Base-by-base conservation (phyloP, 2,797 vertebrate species). In the Macroramphosus scolopax region DNA sequence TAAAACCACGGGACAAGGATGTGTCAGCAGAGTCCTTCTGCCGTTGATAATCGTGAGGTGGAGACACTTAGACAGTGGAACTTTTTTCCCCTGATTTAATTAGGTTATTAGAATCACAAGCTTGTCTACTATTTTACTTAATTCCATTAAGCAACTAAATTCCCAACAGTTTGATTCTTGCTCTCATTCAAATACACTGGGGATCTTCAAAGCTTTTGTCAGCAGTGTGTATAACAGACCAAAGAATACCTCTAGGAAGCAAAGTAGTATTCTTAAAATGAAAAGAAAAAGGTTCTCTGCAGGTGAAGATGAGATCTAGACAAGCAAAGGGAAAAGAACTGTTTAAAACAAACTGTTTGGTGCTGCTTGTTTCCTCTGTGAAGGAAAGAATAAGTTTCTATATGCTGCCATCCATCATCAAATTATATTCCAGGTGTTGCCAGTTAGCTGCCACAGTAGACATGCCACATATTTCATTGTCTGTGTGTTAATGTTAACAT, bases 81-180 rank as follows among this genome's bases (percentile, higher is more conserved):
- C 36, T 28, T 47, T 56, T 20, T n/a, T n/a, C n/a, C 16, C 31
- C 7, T 82, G 44, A 82, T 81, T 62, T 41, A 8, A 82, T 83
- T 73, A 75, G 7, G 16, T 75, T 64, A 78, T 79, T 73, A 51
- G 68, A 49, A 57, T 81, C 78, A 74, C 71, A 79, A 70, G 82
- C 17, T 55, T 49, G 20, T 32, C 14, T 35, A 7, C 38, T 67
- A 55, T 67, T 70, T 37, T 2, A 20, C 42, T 54, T 57, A 42
- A 55, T 48, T 37, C 36, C 14, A 55, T 38, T 26, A 57, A 53
- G 15, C 16, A 45, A 38, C 10, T 5, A 4, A 24, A 26, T 34
- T 4, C 8, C 40, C 18, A 7, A 33, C 22, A 51, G 45, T 15
- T 48, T 35, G 10, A 47, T 2, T 16, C n/a, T 26, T 26, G 28